Evolutionary conservation across 2,797 vertebrate genomes (phyloP), one percentile per base, ranked within the genome.

Genomic region (Numenius phaeopus): DNA sequence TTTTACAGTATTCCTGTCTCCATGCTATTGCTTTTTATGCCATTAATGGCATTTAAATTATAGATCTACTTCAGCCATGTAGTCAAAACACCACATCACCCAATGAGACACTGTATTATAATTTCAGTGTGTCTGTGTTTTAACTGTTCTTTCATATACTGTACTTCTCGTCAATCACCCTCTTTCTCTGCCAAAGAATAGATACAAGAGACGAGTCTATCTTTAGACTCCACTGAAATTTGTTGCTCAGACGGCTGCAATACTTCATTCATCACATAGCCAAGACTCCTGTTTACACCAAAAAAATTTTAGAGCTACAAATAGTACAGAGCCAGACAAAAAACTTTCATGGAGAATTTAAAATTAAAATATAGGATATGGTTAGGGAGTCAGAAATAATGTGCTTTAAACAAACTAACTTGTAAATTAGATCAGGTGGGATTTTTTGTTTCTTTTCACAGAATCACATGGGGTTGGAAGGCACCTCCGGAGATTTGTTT

Each of bases 41-140:
- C 97, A 94, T 98, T 97, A 98, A 98, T 98, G 98, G 98, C 97
- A 98, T 98, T 98, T 98, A 99, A 99, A 99, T 99, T 98, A 98
- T 70, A 99, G 97, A 98, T 98, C 97, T 98, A 95, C 90, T 97
- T 94, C 90, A 97, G 96, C 96, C 97, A 84, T 32, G 89, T 84
- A 98, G 98, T 98, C 98, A 98, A 98, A 98, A 98, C 98, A 98
- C 87, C 96, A 94, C 94, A 86, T 98, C 98, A 96, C 95, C 95
- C 85, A 10, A 95, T 90, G 96, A 97, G 97, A 97, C 93, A 67
- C 94, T 97, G 91, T 95, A 97, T 98, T 98, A 97, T 88, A 96
- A 93, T 92, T 97, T 97, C 96, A 98, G 95, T 21, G 86, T 79
- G 55, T 37, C 96, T 97, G 94, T 86, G 84, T 92, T 93, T 91